Evolutionary conservation across 1,140 invertebrate genomes (phyloP), one percentile per base, ranked within the genome.

Genomic region (Tetramorium simillimum): DNA sequence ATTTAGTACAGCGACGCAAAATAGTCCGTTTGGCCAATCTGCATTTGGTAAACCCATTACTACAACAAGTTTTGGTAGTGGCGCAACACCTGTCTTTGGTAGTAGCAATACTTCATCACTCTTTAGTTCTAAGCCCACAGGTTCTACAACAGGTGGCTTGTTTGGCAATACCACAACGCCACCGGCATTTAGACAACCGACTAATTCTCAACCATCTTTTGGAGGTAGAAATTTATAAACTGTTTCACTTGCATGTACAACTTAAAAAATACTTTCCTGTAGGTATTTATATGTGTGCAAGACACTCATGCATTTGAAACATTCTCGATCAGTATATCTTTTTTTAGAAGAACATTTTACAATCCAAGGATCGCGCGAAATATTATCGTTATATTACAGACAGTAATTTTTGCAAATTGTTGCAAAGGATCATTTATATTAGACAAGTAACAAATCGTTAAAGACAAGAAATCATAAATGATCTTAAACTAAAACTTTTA

Each of bases 121-220:
- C 0, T 97, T 97, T 88, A 96, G 95, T 75, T 95, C 96, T 49
- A 96, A 96, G 87, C 96, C 96, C 49, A 92, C 96, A 77, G 95
- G 94, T 94, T 87, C 95, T 65, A 91, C 95, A 28, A 95, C 95
- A 84, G 95, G 95, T 90, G 93, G 94, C 90, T 92, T 95, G 76
- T 95, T 95, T 91, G 91, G 94, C 6, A 94, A 92, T 75, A 92
- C 93, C 14, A 88, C 94, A 60, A 90, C 92, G 24, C 91, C 93
- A 49, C 92, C 96, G 51, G 92, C 95, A 56, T 96, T 96, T 93
- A 95, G 95, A 63, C 95, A 96, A 82, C 94, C 95, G 62, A 92
- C 93, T 5, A 95, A 94, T 21, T 94, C 94, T 49, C 94, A 95
- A 77, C 93, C 94, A 24, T 93, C 95, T 37, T 95, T 95, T 87